Percentiles rank a stretch among this genome's conserved stretches.
Evolutionary conservation across 2,113 vertebrate genomes (phyloP).

Genomic region (Lampris incognitus): DNA sequence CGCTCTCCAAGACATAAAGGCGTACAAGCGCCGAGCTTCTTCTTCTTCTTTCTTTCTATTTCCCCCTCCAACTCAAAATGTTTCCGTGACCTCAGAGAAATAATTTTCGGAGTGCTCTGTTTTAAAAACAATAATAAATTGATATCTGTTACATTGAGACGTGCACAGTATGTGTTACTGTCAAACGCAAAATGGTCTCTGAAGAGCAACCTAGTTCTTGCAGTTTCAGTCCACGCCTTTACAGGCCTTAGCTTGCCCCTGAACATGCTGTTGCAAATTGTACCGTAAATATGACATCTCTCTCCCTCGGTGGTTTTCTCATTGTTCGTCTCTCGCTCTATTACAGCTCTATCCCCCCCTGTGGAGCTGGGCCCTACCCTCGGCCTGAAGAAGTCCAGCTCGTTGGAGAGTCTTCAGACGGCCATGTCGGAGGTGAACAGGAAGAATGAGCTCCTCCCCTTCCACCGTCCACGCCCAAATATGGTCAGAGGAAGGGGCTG

Average conservation of each 20-base stretch:
- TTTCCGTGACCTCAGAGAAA: too few species aligned
- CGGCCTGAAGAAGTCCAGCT: constrained; percentile 98
- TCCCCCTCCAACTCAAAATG: too few species aligned
- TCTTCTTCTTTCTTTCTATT: too few species aligned
- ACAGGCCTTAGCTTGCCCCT: too few species aligned
- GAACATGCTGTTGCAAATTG: too few species aligned
- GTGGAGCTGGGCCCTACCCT: constrained; percentile 92
- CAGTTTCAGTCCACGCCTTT: too few species aligned
- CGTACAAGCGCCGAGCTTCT: too few species aligned
- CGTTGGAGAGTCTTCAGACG: constrained; percentile 96
- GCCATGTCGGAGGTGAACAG: constrained; percentile 91
- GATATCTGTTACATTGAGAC: too few species aligned
- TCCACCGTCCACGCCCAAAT: constrained; percentile 92
- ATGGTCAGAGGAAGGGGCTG: constrained; percentile 96
- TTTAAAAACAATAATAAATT: neutral
- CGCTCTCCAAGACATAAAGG: too few species aligned
- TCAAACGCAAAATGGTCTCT: too few species aligned
- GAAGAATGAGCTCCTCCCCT: constrained; percentile 92
- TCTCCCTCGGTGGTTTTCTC: neutral
- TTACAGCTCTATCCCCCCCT: constrained; percentile 37
- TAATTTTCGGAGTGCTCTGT: neutral
- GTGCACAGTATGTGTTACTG: too few species aligned
- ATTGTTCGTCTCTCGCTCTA: neutral
- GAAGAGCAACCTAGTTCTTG: too few species aligned
- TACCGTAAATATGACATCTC: neutral